Percentiles rank a stretch among this genome's conserved stretches.
phyloP scores from a whole-genome alignment of 2,797 vertebrate species.

The Corythornis leucogaster region DNA sequence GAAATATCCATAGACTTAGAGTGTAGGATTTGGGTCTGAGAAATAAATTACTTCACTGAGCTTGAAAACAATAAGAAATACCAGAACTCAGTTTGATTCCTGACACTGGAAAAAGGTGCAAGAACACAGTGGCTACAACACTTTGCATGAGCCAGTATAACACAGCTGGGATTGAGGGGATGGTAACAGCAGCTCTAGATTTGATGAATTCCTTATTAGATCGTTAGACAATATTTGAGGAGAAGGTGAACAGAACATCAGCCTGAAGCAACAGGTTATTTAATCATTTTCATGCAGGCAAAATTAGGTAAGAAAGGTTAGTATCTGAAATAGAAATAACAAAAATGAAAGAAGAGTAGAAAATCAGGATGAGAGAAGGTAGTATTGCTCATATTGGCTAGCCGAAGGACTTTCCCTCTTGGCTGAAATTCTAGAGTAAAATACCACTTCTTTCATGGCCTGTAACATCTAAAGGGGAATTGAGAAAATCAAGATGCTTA shows the following conservation, averaged over 20 bases:
- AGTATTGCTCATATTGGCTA: neutral
- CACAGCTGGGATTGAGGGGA: neutral
- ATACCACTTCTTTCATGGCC: neutral
- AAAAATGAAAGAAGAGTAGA: neutral
- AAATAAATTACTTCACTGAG: neutral
- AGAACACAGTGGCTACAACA: neutral
- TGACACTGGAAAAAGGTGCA: neutral
- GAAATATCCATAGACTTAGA: neutral
- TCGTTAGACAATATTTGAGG: neutral
- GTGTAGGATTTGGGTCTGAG: neutral
- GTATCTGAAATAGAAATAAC: neutral
- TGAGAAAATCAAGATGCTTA: neutral
- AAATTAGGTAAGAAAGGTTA: neutral
- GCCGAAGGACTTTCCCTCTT: neutral
- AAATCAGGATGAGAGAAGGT: neutral
- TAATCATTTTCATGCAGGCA: neutral
- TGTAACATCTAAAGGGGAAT: neutral
- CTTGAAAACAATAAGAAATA: conserved; percentile 18
- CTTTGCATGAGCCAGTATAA: neutral
- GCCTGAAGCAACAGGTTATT: neutral
- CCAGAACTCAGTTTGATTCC: conserved; percentile 12
- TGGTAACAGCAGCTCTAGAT: neutral
- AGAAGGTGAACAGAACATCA: neutral
- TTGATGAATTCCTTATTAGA: neutral
- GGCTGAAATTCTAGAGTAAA: neutral